Percentiles rank a stretch among this genome's conserved stretches.
Conservation (phyloP, 30 jellyfish, hydroid and myxozoan species). For the Phacellophora camtschatica region DNA sequence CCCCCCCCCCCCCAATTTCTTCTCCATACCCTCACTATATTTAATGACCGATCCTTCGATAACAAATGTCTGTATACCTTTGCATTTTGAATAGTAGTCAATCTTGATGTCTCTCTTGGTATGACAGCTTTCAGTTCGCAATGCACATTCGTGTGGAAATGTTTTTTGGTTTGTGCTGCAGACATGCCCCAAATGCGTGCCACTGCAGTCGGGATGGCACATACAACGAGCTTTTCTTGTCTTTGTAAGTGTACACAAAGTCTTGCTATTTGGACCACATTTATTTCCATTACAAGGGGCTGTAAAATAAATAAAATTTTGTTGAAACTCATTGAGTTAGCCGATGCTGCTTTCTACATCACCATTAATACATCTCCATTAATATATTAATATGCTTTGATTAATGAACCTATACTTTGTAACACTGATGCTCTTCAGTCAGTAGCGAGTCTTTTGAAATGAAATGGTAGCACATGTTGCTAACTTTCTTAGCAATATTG, state of each 20-base stretch:
- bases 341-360: too few relatives aligned
- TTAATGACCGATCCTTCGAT: too few relatives aligned
- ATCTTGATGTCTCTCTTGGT: conserved; percentile 15
- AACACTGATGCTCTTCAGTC: too few relatives aligned
- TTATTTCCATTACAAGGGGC: conserved; percentile 59
- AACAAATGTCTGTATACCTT: too few relatives aligned
- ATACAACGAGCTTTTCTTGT: conserved; percentile 51
- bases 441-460: too few relatives aligned
- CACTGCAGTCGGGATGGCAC: conserved; percentile 60
- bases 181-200: conserved; percentile 25
- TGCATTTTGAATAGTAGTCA: conserved; percentile 55
- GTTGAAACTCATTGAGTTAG: not conserved
- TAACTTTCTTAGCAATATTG: too few relatives aligned
- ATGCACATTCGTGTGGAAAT: conserved; percentile 53
- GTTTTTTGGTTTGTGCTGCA: conserved; percentile 77
- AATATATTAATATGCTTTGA: too few relatives aligned
- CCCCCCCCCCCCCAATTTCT: too few relatives aligned
- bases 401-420: too few relatives aligned
- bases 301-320: not conserved
- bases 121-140: conserved; percentile 48
- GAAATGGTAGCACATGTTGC: too few relatives aligned
- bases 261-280: conserved; percentile 38
- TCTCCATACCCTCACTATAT: too few relatives aligned
- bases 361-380: too few relatives aligned
- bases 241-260: conserved; percentile 20